Conservation (phyloP, 2,113 vertebrate genomes). For the Semnornis frantzii region DNA sequence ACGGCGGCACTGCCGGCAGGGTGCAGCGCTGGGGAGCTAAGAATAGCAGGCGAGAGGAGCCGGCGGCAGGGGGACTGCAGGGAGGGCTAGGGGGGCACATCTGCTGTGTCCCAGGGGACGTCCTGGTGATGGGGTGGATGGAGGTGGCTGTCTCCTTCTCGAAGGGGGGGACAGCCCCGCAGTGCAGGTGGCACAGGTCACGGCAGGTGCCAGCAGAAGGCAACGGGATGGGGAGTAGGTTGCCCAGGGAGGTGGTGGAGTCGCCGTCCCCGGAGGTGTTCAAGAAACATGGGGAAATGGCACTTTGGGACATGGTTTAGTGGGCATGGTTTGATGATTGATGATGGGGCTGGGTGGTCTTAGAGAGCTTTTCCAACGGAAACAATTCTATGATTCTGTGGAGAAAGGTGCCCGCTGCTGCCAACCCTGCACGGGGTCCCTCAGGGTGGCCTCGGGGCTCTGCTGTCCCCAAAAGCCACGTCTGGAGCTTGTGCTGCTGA, state of each 20-base stretch:
- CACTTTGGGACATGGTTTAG: no score
- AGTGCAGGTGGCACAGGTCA: neutral
- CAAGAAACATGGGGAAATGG: no score
- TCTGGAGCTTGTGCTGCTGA: neutral
- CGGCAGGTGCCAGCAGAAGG: fast-evolving
- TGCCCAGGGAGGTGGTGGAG: no score
- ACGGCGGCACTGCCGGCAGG: slow-evolving; percentile 5
- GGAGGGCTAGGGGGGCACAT: neutral
- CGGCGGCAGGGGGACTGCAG: neutral
- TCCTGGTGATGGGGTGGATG: neutral
- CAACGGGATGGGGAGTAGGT: neutral
- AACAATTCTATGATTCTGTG: no score
- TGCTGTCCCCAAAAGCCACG: neutral
- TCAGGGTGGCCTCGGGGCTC: neutral
- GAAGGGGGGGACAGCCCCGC: fast-evolving
- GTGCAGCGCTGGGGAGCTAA: slow-evolving; percentile 45
- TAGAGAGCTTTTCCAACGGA: no score
- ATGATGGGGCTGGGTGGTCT: no score
- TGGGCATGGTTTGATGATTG: no score
- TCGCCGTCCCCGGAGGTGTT: no score
- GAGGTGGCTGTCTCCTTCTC: neutral
- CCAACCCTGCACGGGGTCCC: fast-evolving
- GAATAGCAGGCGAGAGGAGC: slow-evolving; percentile 48
- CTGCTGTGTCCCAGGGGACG: neutral
- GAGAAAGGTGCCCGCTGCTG: fast-evolving